Base-by-base conservation (phyloP, 1,140 invertebrate species). In the Coenobita brevimanus region DNA sequence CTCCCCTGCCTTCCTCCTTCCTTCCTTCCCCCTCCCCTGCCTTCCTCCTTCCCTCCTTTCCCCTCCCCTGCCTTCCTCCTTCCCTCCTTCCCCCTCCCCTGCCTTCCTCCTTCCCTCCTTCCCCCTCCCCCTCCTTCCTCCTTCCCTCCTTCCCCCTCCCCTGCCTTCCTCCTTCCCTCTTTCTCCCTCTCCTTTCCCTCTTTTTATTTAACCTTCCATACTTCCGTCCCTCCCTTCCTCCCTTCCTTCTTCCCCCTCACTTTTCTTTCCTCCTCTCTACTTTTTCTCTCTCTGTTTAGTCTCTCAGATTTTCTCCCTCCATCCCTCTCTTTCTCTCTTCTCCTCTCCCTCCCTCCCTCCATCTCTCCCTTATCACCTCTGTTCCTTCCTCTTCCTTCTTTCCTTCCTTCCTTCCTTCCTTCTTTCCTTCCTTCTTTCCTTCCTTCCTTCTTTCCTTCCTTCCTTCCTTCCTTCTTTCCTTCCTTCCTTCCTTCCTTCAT, bases 371-470 rank as follows among this genome's bases (percentile, higher is more conserved):
- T n/a, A n/a, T n/a, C n/a, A n/a, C n/a, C n/a, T 57, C n/a, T n/a
- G n/a, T n/a, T n/a, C n/a, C n/a, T n/a, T n/a, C n/a, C n/a, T 8
- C 8, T n/a, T 24, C n/a, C n/a, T 24, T 24, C n/a, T 6, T 6
- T n/a, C 30, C n/a, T 4, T 8, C n/a, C 21, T n/a, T 24, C n/a
- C 6, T 6, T 4, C n/a, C 30, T 4, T 71, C 67, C 1, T 30
- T 71, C 76, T 79, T 46, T 78, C 76, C 57, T 24, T 57, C 76
- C 57, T 1, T 71, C 76, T 79, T 46, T 57, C 50, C 50, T 46
- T 79, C 50, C 50, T 24, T 50, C 24, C 30, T 30, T 36, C 17
- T 57, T 38, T 21, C 24, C 15, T 43, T 21, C 43, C 73, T 43
- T 17, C 36, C n/a, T 17, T 46, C 30, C n/a, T 17, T 46, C 24